Evolutionary conservation across 2,797 vertebrate genomes (phyloP).

Genomic region (Mus minutoides): DNA sequence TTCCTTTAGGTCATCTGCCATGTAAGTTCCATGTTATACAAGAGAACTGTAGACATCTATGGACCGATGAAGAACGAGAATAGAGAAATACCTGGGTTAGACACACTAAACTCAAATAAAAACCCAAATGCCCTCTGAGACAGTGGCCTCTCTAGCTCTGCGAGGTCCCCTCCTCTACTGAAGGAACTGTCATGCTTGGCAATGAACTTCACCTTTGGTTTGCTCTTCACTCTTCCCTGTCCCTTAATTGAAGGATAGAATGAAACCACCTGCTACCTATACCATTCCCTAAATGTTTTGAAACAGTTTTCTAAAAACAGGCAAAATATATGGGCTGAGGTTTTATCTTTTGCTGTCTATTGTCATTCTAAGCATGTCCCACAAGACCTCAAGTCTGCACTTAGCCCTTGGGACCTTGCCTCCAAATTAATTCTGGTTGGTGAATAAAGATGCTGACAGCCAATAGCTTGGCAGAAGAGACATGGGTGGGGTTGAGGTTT

Average conservation of each 20-base stretch:
- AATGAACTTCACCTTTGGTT: background rate
- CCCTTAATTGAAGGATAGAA: background rate
- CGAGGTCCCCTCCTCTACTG: background rate
- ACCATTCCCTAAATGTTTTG: background rate
- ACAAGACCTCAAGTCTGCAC: background rate
- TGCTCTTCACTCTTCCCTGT: background rate
- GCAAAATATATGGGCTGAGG: background rate
- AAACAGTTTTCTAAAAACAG: too few relatives aligned
- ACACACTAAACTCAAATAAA: background rate
- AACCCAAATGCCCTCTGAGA: background rate
- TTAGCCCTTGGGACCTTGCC: background rate
- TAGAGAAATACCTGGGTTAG: background rate
- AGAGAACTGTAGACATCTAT: too few relatives aligned
- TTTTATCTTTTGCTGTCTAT: background rate
- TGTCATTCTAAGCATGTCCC: background rate
- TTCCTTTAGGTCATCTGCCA: background rate
- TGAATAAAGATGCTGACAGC: background rate
- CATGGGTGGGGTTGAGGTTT: background rate
- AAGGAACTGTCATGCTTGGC: background rate
- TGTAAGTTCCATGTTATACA: background rate
- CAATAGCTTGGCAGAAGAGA: background rate
- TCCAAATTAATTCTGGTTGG: background rate
- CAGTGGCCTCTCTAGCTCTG: background rate
- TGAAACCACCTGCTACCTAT: background rate
- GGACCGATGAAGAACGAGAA: background rate